These are phyloP conservation scores for Raja brachyura DNA, from an alignment of 2,113 vertebrate species.

Conservation along the genomic window DNA sequence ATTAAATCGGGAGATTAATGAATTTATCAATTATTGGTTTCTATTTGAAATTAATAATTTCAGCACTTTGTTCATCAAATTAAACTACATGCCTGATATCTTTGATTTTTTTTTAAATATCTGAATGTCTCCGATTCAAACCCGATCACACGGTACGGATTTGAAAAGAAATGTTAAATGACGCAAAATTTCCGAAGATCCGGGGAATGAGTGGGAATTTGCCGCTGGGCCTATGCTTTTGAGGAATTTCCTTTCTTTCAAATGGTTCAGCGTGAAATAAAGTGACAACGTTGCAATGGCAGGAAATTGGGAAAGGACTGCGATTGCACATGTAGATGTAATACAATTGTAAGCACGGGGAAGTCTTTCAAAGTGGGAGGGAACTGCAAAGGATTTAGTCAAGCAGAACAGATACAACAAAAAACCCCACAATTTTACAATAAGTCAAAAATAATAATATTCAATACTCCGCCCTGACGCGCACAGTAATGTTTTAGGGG, in stretches of 20 bases:
- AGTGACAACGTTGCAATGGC: neutral
- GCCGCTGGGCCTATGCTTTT: neutral
- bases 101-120: neutral
- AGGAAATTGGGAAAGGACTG: neutral
- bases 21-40: neutral
- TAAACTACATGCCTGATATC: neutral
- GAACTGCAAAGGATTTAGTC: neutral
- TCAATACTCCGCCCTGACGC: neutral
- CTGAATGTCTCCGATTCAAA: neutral
- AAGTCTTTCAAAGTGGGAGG: neutral
- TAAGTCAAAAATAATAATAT: neutral
- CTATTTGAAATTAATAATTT: neutral
- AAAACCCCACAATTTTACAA: neutral
- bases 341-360: neutral
- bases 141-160: too few species aligned
- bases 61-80: neutral
- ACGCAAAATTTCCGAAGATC: neutral
- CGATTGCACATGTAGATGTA: neutral
- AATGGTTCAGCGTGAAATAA: neutral
- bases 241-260: constrained; percentile 28
- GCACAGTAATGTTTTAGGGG: neutral
- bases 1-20: neutral
- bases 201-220: neutral
- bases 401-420: neutral
- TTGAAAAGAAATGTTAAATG: neutral